phyloP scores from a whole-genome alignment of 2,113 vertebrate genomes.

The Pangasianodon gigas region DNA sequence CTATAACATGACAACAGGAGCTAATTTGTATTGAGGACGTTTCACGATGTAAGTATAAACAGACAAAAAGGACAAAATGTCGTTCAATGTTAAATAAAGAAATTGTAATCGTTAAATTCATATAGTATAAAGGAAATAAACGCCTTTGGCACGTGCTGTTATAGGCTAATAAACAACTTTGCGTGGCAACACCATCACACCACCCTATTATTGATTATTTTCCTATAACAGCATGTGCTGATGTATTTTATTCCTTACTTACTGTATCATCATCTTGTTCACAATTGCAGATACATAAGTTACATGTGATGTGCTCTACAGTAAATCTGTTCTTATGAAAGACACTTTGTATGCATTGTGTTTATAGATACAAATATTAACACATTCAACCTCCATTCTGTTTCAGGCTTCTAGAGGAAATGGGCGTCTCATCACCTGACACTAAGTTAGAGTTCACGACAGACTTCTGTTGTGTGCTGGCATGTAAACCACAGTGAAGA shows the following conservation, averaged over 20 bases:
- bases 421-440: slow-evolving; percentile 68
- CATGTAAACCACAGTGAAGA: slow-evolving; percentile 65
- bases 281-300: no score
- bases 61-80: not conserved
- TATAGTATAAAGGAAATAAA: not conserved
- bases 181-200: not conserved
- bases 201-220: not conserved
- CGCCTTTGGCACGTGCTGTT: not conserved
- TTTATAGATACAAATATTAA: not conserved
- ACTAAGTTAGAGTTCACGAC: slow-evolving; percentile 54
- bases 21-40: not conserved
- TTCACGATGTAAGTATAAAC: not conserved
- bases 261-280: not conserved
- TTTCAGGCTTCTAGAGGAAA: slow-evolving; percentile 67
- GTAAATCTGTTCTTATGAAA: not conserved
- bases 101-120: not conserved
- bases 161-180: not conserved
- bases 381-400: slow-evolving; percentile 3
- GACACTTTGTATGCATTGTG: not conserved
- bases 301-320: not conserved
- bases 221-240: not conserved
- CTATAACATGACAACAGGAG: not conserved
- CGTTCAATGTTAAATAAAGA: not conserved
- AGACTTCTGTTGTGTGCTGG: slow-evolving; percentile 69
- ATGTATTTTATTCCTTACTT: not conserved